A percentile compares a stretch with the other conserved stretches of the same genome.
phyloP scores from a whole-genome alignment of 1,140 invertebrate species.

The Drosophila ohnishii region DNA sequence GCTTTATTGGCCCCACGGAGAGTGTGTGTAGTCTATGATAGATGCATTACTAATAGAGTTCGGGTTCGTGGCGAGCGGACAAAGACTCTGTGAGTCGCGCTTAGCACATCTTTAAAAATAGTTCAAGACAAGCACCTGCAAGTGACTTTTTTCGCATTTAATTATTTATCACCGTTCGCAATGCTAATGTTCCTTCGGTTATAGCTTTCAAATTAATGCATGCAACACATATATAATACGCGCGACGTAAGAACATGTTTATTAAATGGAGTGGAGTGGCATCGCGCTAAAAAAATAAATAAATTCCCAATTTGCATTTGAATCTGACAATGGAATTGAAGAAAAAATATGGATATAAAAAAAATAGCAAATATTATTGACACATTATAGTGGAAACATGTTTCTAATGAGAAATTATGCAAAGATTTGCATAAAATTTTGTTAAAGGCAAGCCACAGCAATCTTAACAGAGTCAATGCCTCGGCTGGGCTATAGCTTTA shows the following conservation, averaged over 20 bases:
- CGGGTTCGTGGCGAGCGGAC: neutral
- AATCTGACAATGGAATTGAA: conserved; percentile 59
- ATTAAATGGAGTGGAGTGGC: conserved; percentile 59
- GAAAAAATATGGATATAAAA: conserved; percentile 41
- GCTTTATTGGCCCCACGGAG: conserved; percentile 58
- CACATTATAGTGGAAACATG: conserved; percentile 78
- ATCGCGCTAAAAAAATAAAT: conserved; percentile 22
- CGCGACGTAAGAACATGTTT: conserved; percentile 61
- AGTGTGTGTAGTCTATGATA: conserved; percentile 31
- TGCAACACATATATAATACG: conserved; percentile 55
- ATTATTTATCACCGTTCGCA: conserved; percentile 49
- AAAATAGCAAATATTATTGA: conserved; percentile 66
- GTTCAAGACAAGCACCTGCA: conserved; percentile 62
- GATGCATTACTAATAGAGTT: conserved; percentile 68
- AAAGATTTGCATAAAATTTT: conserved; percentile 59
- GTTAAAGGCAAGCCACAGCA: conserved; percentile 48
- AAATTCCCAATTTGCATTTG: conserved; percentile 50
- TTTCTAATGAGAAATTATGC: conserved; percentile 79
- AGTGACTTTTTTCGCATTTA: conserved; percentile 34
- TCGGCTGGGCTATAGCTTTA: neutral
- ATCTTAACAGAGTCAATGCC: conserved; percentile 42
- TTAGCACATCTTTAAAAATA: conserved; percentile 82
- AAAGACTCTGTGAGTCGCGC: conserved; percentile 19
- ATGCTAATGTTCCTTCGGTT: conserved; percentile 43
- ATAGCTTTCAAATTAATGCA: conserved; percentile 61